Evolutionary conservation across 2,888 invertebrate genomes (phyloP), one percentile per base, ranked within the genome.

Genomic region (Pilophorus perplexus): DNA sequence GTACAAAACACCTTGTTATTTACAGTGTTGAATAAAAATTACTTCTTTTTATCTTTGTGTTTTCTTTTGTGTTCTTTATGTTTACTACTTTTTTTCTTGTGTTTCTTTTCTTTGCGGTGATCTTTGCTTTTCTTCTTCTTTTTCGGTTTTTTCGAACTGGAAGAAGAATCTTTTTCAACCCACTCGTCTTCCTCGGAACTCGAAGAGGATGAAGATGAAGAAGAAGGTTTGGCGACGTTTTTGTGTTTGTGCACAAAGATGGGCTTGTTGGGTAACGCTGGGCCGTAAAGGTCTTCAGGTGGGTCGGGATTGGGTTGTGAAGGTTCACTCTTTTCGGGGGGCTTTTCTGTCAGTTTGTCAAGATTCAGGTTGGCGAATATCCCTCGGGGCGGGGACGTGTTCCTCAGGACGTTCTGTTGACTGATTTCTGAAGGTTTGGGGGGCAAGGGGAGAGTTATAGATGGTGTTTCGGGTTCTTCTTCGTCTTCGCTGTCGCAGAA

Each of bases 401-500:
- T 88, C 48, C 86, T 79, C 70, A 84, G 79, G 0, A 80, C 70
- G 74, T 86, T 87, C 22, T 79, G 77, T 1, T 82, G 82, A 0
- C 76, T 77, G 0, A 79, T 76, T 28, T 22, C 28, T 5, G 38
- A 22, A 22, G 66, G 23, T 16, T 67, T 50, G 75, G 70, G 59
- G 77, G 78, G 67, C 76, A 75, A 33, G 67, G 69, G 14, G 52
- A 20, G 66, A 52, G 48, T 44, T 12, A 14, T 8, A 3, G 23
- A 25, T 5, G 28, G 52, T n/a, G 28, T 33, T 66, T 54, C 44
- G 44, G 66, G 37, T 62, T 71, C 71, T 2, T 78, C 78, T 25
- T 76, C 76, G 12, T 78, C 89, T 74, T 87, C 88, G 67, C 90
- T 89, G 73, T 87, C 87, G 23, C 89, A 81, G 75, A 96, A 96